These are phyloP conservation scores for Drosophila borborema DNA, from an alignment of 2,888 invertebrate species.

Conservation along the genomic window DNA sequence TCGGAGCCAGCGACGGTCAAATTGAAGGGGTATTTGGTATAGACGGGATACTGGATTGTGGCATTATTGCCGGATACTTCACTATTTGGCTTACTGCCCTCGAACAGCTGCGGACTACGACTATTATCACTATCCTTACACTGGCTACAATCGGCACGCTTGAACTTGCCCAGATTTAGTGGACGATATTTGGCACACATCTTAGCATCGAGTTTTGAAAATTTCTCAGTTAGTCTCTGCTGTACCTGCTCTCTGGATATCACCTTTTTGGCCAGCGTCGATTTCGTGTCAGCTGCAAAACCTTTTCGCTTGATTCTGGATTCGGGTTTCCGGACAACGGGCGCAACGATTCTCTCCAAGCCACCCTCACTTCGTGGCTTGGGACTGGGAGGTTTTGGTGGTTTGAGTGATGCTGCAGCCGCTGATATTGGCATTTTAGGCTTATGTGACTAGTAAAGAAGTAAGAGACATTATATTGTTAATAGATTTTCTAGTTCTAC, in stretches of 20 bases:
- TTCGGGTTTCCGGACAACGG: too few species aligned
- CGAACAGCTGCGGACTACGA: not conserved
- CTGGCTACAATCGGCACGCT: not conserved
- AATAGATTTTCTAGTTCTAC: not conserved
- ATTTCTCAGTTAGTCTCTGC: not conserved
- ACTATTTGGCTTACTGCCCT: not conserved
- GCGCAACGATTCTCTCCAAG: not conserved
- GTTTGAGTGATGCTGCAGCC: not conserved
- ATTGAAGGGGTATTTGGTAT: slow-evolving; percentile 61
- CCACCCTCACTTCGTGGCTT: not conserved
- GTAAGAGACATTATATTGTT: too few species aligned
- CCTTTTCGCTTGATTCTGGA: not conserved
- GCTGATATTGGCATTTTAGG: not conserved
- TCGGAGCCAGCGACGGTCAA: slow-evolving; percentile 84
- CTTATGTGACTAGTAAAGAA: not conserved
- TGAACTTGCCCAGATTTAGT: not conserved
- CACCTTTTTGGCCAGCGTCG: not conserved
- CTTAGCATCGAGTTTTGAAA: slow-evolving; percentile 10
- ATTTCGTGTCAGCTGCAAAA: not conserved
- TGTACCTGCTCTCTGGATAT: not conserved
- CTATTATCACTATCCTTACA: not conserved
- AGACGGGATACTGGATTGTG: slow-evolving; percentile 75
- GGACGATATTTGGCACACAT: not conserved
- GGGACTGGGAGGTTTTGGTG: not conserved
- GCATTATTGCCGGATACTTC: not conserved